Percentiles rank a stretch among this genome's conserved stretches.
Evolutionary conservation across 1,140 invertebrate genomes (phyloP).

Genomic region (Magallana gigas): DNA sequence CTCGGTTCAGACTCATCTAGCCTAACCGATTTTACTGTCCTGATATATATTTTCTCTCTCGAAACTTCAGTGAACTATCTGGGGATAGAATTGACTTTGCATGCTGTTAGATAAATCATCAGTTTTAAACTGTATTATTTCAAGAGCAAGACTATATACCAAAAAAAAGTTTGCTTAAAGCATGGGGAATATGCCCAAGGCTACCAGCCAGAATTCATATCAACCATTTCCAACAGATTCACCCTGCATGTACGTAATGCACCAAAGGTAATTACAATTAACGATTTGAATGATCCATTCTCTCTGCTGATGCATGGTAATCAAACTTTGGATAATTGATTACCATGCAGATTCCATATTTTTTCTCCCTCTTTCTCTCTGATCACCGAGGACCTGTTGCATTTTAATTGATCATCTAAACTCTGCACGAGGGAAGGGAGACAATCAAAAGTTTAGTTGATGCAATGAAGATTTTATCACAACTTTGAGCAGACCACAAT

Average conservation of each 20-base stretch:
- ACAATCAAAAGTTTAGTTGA: neutral
- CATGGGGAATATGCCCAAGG: neutral
- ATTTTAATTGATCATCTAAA: neutral
- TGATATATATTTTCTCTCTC: neutral
- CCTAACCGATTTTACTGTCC: neutral
- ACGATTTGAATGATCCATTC: too few relatives aligned
- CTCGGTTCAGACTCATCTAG: neutral
- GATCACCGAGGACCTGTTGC: too few relatives aligned
- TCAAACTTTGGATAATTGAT: too few relatives aligned
- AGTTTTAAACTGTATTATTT: neutral
- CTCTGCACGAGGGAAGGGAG: neutral
- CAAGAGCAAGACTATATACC: neutral
- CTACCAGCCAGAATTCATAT: neutral
- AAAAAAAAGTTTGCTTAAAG: neutral
- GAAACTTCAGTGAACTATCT: constrained; percentile 10
- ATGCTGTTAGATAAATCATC: constrained; percentile 13
- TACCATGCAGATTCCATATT: too few relatives aligned
- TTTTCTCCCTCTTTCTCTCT: too few relatives aligned
- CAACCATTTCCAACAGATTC: too few relatives aligned
- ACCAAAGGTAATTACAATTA: too few relatives aligned
- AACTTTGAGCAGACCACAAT: too few relatives aligned
- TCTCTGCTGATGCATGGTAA: too few relatives aligned
- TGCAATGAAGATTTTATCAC: too few relatives aligned
- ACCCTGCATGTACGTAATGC: too few relatives aligned
- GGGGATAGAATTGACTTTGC: constrained; percentile 6